Conservation (phyloP, 2,113 vertebrate species). For the Gambusia affinis region DNA sequence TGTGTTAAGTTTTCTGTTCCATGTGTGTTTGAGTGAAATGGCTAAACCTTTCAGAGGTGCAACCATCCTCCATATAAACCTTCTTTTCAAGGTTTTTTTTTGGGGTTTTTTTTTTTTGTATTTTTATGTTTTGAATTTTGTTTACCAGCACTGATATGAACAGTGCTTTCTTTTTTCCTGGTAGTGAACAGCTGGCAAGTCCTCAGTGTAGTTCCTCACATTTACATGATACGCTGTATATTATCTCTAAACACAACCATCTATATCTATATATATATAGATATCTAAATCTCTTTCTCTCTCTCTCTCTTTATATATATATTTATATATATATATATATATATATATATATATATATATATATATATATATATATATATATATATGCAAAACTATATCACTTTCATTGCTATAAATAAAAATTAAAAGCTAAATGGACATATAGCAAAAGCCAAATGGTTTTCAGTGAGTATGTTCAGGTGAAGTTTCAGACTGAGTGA, state of each 20-base stretch:
- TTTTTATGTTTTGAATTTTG: conserved; percentile 25
- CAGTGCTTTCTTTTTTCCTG: conserved; percentile 11
- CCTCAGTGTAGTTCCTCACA: conserved; percentile 39
- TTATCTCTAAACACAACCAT: conserved; percentile 3
- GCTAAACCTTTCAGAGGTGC: conserved; percentile 48
- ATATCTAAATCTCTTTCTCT: too few species aligned
- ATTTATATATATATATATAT: conserved; percentile 1
- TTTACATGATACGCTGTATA: conserved; percentile 47
- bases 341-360: not conserved
- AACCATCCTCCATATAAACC: conserved; percentile 32
- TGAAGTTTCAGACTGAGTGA: conserved; percentile 16
- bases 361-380: not conserved
- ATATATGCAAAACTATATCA: not conserved
- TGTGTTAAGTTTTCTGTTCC: conserved; percentile 61
- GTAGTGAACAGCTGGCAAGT: conserved; percentile 44
- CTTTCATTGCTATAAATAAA: conserved; percentile 63
- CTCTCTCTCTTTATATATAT: not conserved
- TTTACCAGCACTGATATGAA: conserved; percentile 59
- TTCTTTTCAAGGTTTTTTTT: conserved; percentile 23
- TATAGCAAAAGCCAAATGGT: conserved; percentile 51
- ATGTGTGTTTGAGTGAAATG: conserved; percentile 78
- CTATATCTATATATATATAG: not conserved
- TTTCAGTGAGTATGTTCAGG: conserved; percentile 35
- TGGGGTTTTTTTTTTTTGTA: conserved; percentile 3
- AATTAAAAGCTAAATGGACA: conserved; percentile 62